Conservation (phyloP, 2,797 vertebrate genomes). For the Tadarida brasiliensis region DNA sequence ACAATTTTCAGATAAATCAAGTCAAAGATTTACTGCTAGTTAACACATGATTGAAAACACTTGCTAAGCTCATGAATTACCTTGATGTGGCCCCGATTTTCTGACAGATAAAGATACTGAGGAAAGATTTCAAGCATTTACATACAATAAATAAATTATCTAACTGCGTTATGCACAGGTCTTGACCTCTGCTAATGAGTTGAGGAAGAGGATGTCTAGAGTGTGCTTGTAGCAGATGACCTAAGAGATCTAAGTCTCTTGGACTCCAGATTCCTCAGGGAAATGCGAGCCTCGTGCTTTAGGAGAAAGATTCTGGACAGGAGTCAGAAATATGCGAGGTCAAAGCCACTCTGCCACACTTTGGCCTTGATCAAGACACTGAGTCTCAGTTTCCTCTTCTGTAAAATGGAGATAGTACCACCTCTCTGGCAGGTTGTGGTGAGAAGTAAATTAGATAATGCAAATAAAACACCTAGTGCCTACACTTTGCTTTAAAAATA, state of each 20-base stretch:
- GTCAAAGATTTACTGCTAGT: slow-evolving; percentile 55
- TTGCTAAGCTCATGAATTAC: slow-evolving; percentile 53
- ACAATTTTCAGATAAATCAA: slow-evolving; percentile 68
- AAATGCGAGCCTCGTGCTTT: slow-evolving; percentile 44
- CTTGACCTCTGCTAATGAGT: slow-evolving; percentile 73
- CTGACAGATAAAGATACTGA: slow-evolving; percentile 52
- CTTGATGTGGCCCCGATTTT: slow-evolving; percentile 52
- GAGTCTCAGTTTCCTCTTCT: slow-evolving; percentile 48
- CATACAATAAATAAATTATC: slow-evolving; percentile 66
- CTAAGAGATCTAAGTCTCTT: slow-evolving; percentile 46
- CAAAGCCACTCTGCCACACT: neutral
- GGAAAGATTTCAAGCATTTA: slow-evolving; percentile 69
- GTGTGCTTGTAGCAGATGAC: slow-evolving; percentile 46
- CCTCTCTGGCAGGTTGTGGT: neutral
- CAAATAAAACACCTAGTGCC: slow-evolving; percentile 12
- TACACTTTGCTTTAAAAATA: slow-evolving; percentile 50
- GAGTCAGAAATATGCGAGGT: neutral
- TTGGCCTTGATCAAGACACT: slow-evolving; percentile 2
- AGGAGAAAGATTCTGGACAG: neutral
- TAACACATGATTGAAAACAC: slow-evolving; percentile 64
- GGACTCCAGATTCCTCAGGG: slow-evolving; percentile 42
- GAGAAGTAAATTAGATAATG: slow-evolving; percentile 25
- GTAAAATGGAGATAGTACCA: slow-evolving; percentile 36
- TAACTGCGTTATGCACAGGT: slow-evolving; percentile 65
- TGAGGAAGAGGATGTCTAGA: slow-evolving; percentile 73